phyloP scores from a whole-genome alignment of 1,140 invertebrate genomes.

The Eupeodes corollae region DNA sequence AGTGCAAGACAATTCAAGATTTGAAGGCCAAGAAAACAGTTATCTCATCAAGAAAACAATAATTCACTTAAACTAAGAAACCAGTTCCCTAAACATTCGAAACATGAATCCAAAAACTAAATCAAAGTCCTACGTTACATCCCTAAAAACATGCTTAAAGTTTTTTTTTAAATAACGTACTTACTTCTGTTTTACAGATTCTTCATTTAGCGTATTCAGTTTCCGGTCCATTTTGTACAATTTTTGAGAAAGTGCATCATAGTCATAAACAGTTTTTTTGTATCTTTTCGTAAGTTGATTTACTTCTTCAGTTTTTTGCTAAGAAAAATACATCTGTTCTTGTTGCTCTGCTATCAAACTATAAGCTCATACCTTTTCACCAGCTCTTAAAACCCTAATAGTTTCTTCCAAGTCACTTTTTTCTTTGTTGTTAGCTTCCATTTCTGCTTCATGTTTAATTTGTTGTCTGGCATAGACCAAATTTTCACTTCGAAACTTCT shows the following conservation, averaged over 20 bases:
- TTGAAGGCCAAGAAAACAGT: too few species aligned
- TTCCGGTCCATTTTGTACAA: conserved; percentile 8
- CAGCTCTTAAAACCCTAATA: conserved; percentile 5
- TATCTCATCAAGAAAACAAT: too few species aligned
- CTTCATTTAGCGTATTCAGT: conserved; percentile 6
- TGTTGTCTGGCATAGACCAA: conserved; percentile 9
- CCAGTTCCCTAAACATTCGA: too few species aligned
- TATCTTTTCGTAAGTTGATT: conserved; percentile 5
- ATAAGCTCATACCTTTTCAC: conserved; percentile 6
- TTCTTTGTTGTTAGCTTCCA: conserved; percentile 11
- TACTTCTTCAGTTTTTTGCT: conserved; percentile 1
- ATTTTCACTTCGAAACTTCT: conserved; percentile 20
- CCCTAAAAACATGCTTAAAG: too few species aligned
- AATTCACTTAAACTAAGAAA: too few species aligned
- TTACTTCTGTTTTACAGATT: conserved; percentile 6
- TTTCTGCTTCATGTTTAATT: conserved; percentile 18
- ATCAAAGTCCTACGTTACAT: too few species aligned
- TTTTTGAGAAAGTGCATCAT: conserved; percentile 3
- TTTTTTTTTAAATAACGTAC: conserved; percentile 1
- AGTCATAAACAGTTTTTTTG: conserved; percentile 8
- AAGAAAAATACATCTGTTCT: neutral
- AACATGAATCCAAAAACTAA: too few species aligned
- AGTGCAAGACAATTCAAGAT: too few species aligned
- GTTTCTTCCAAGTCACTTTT: conserved; percentile 16
- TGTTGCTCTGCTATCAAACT: neutral